phyloP scores from a whole-genome alignment of 2,888 invertebrate species.

The Galeruca laticollis region DNA sequence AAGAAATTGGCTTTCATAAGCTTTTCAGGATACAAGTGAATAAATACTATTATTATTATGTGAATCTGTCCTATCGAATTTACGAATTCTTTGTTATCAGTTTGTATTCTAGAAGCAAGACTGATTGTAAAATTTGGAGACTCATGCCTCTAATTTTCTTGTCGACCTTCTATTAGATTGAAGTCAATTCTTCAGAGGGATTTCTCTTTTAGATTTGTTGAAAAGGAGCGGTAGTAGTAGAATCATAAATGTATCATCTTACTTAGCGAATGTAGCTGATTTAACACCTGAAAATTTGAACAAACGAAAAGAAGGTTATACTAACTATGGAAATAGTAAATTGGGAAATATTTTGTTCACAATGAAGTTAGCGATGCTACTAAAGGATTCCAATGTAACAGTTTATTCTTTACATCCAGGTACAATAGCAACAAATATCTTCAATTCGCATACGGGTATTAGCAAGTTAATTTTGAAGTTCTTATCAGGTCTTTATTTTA shows the following conservation, averaged over 20 bases:
- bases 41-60: no score
- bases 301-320: slow-evolving; percentile 26
- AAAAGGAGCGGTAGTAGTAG: slow-evolving; percentile 54
- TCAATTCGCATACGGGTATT: slow-evolving; percentile 35
- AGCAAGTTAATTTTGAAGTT: slow-evolving; percentile 30
- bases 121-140: no score
- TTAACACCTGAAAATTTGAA: slow-evolving; percentile 50
- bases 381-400: slow-evolving; percentile 50
- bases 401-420: slow-evolving; percentile 58
- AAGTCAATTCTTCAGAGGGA: background rate
- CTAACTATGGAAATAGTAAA: slow-evolving; percentile 52
- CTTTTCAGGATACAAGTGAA: no score
- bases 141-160: no score
- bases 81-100: no score
- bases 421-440: slow-evolving; percentile 47
- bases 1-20: no score
- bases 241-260: slow-evolving; percentile 57
- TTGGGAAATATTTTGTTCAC: slow-evolving; percentile 57
- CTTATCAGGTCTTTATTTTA: slow-evolving; percentile 38
- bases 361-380: slow-evolving; percentile 51
- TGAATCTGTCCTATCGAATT: no score
- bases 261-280: slow-evolving; percentile 44
- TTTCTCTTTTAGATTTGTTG: slow-evolving; percentile 68
- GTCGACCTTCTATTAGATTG: background rate
- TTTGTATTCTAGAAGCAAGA: no score